These are phyloP conservation scores for Donacobius atricapilla DNA, from an alignment of 2,113 vertebrate genomes.

Conservation along the genomic window DNA sequence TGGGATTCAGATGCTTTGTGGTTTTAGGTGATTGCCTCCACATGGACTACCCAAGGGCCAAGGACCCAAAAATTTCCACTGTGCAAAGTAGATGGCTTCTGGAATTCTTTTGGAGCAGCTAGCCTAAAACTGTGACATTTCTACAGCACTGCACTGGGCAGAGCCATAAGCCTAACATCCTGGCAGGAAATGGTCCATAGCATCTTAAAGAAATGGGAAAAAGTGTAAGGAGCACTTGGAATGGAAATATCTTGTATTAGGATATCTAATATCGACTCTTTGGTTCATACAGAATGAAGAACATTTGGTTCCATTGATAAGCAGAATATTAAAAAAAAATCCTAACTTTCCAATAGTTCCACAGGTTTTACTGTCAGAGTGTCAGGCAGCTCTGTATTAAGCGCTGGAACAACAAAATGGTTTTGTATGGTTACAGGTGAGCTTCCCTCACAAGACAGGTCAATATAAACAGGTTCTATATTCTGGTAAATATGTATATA, in stretches of 20 bases:
- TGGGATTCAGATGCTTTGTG: neutral
- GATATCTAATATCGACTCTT: neutral
- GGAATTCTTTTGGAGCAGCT: neutral
- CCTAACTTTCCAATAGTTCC: neutral
- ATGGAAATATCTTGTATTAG: neutral
- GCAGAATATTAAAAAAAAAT: neutral
- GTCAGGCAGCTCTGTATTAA: neutral
- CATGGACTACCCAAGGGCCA: neutral
- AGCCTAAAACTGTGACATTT: neutral
- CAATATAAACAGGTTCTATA: neutral
- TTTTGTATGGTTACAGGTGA: neutral
- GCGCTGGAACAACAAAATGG: neutral
- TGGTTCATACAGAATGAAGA: neutral
- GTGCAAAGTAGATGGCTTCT: neutral
- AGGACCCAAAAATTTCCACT: neutral
- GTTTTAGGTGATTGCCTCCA: neutral
- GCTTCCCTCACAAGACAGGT: neutral
- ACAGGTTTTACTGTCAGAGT: neutral
- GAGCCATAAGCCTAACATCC: neutral
- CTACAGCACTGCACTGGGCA: neutral
- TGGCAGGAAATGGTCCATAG: accelerated
- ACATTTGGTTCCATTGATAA: neutral
- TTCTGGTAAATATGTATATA: neutral
- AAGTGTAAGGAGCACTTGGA: neutral
- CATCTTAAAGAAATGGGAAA: neutral